phyloP scores from a whole-genome alignment of 2,797 vertebrate species.

The Ammospiza maritima region DNA sequence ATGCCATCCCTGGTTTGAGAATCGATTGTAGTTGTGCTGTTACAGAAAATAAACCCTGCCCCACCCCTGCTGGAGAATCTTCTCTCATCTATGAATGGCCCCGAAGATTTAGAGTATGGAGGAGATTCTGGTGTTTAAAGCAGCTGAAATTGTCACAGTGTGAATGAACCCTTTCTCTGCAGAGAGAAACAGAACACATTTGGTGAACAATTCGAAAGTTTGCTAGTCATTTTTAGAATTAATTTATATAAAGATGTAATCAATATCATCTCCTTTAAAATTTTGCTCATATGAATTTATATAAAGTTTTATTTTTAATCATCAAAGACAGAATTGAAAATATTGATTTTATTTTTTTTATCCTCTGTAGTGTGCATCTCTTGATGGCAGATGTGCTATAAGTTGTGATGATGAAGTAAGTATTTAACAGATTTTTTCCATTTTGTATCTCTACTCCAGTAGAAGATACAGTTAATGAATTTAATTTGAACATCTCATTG shows the following conservation, averaged over 20 bases:
- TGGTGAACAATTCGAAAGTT: not conserved
- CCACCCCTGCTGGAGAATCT: not conserved
- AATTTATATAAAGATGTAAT: not conserved
- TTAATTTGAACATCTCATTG: not conserved
- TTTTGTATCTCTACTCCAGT: not conserved
- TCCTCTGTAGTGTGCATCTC: constrained; percentile 86
- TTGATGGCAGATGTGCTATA: constrained; percentile 94
- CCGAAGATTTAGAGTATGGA: not conserved
- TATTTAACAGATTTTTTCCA: not conserved
- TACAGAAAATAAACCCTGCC: not conserved
- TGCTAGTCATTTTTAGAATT: not conserved
- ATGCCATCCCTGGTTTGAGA: not conserved
- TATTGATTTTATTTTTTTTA: not conserved
- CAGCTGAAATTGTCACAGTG: not conserved
- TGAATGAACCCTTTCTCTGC: not conserved
- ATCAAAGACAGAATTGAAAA: not conserved
- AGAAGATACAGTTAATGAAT: not conserved
- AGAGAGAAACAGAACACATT: not conserved
- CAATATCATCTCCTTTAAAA: not conserved
- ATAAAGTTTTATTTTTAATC: not conserved
- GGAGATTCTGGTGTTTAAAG: not conserved
- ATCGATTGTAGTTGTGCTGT: not conserved
- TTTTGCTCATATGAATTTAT: not conserved
- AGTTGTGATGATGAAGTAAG: constrained; percentile 96
- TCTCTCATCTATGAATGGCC: not conserved